A percentile compares a stretch with the other conserved stretches of the same genome.
Conservation (phyloP, 1,140 invertebrate species). For the Rhagoletis zephyria region DNA sequence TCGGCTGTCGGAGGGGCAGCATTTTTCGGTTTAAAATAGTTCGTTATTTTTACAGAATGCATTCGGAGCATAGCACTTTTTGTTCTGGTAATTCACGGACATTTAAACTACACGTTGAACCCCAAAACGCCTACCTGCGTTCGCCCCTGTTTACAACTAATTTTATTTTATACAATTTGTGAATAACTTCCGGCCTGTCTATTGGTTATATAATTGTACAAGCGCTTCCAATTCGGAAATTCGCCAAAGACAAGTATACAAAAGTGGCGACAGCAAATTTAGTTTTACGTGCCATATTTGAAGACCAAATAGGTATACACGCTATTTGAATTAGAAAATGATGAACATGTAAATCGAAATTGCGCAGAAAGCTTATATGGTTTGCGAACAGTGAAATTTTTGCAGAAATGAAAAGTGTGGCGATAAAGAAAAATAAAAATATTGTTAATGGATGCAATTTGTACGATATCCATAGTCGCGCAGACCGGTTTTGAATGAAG, state of each 20-base stretch:
- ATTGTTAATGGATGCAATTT: not conserved
- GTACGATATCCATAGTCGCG: not conserved
- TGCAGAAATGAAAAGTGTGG: not conserved
- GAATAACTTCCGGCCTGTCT: too few species aligned
- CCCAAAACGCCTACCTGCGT: too few species aligned
- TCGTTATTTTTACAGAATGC: too few species aligned
- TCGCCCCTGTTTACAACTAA: too few species aligned
- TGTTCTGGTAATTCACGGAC: too few species aligned
- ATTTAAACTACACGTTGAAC: too few species aligned
- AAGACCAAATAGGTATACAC: not conserved
- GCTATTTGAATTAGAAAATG: conserved; percentile 1
- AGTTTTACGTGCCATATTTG: not conserved
- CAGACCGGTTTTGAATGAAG: not conserved
- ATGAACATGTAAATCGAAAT: not conserved
- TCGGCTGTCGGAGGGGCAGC: too few species aligned
- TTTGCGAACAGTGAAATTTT: not conserved
- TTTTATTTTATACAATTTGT: too few species aligned
- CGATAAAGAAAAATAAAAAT: not conserved
- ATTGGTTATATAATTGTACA: too few species aligned
- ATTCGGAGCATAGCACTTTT: too few species aligned
- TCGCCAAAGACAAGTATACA: not conserved
- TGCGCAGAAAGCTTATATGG: not conserved
- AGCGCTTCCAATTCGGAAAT: not conserved
- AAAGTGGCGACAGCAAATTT: not conserved
- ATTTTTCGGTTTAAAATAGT: too few species aligned